Conservation (phyloP, 1,140 invertebrate genomes). For the Octopus bimaculoides region DNA sequence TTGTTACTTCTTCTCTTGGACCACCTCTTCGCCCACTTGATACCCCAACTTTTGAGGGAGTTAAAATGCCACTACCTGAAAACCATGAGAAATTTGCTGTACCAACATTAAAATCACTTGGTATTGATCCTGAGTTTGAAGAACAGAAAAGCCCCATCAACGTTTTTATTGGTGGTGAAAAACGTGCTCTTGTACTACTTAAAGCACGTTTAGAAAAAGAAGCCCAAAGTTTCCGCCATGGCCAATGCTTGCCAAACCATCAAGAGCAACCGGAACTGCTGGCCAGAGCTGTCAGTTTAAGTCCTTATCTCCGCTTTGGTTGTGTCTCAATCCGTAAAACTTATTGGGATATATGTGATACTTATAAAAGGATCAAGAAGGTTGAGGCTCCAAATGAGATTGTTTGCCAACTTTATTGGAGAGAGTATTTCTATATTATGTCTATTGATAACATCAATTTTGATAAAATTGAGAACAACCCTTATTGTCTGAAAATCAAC, state of each 20-base stretch:
- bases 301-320: constrained; percentile 66
- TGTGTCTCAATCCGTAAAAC: constrained; percentile 54
- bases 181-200: constrained; percentile 40
- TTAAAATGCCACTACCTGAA: constrained; percentile 55
- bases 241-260: constrained; percentile 68
- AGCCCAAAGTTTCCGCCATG: constrained; percentile 51
- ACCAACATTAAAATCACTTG: constrained; percentile 64
- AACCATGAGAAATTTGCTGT: constrained; percentile 53
- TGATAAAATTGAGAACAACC: constrained; percentile 82
- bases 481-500: constrained; percentile 87
- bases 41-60: constrained; percentile 59
- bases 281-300: constrained; percentile 68
- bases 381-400: constrained; percentile 71
- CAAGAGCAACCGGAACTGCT: constrained; percentile 66
- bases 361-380: constrained; percentile 31
- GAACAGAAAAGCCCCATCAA: constrained; percentile 40
- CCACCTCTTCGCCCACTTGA: constrained; percentile 62
- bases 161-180: constrained; percentile 48
- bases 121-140: constrained; percentile 47
- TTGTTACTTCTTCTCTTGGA: constrained; percentile 61
- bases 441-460: constrained; percentile 85
- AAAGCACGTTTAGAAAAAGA: constrained; percentile 38
- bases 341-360: constrained; percentile 45
- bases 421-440: constrained; percentile 89
- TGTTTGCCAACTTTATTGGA: constrained; percentile 84